Conservation (phyloP, 1,140 invertebrate genomes). For the Epicauta chinensis region DNA sequence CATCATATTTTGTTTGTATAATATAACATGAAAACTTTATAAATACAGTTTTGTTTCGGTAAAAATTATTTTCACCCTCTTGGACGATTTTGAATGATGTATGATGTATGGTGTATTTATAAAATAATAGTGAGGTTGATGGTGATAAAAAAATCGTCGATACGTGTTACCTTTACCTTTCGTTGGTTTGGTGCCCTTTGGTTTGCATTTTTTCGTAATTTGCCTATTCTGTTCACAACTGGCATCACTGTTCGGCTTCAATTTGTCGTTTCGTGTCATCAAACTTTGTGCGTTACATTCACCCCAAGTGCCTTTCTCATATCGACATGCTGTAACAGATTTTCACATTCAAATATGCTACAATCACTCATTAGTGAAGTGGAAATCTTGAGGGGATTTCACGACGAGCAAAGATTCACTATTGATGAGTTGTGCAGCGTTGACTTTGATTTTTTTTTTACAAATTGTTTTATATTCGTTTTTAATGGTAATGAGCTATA, state of each 20-base stretch:
- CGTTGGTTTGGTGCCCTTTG: constrained; percentile 55
- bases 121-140: constrained; percentile 21
- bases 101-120: constrained; percentile 20
- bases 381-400: too few species aligned
- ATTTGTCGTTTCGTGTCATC: constrained; percentile 63
- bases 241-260: constrained; percentile 68
- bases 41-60: background rate
- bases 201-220: constrained; percentile 70
- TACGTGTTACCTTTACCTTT: constrained; percentile 47
- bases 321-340: constrained; percentile 58
- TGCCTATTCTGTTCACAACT: constrained; percentile 64
- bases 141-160: constrained; percentile 26
- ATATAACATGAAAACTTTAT: background rate
- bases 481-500: too few species aligned
- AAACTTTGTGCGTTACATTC: constrained; percentile 60
- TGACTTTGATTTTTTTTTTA: too few species aligned
- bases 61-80: background rate
- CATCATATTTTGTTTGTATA: background rate
- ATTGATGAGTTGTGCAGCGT: too few species aligned
- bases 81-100: constrained; percentile 6
- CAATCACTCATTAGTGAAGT: too few species aligned
- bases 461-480: too few species aligned
- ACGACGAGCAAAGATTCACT: too few species aligned
- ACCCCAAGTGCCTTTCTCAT: constrained; percentile 69
- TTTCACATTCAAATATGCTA: too few species aligned